Conservation (phyloP, 2,113 vertebrate genomes). For the Hyla sarda region DNA sequence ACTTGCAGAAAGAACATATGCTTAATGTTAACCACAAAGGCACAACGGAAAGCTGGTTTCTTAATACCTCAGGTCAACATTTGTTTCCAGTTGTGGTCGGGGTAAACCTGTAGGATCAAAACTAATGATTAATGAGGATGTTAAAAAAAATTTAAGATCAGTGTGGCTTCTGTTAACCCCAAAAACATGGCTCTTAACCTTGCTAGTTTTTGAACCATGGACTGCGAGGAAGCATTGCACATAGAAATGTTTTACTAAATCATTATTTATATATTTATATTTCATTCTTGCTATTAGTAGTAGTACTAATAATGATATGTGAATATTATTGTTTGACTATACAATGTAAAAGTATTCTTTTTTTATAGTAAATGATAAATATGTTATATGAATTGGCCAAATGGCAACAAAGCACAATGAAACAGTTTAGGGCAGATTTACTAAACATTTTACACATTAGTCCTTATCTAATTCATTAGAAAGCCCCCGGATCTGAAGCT, state of each 20-base stretch:
- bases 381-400: too few relatives aligned
- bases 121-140: conserved; percentile 61
- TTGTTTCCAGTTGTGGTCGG: conserved; percentile 60
- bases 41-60: conserved; percentile 52
- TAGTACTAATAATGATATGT: not conserved
- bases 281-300: not conserved
- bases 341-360: too few relatives aligned
- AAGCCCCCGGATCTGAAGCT: too few relatives aligned
- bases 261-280: not conserved
- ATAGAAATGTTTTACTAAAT: not conserved
- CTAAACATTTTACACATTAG: too few relatives aligned
- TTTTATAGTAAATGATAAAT: too few relatives aligned
- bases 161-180: conserved; percentile 62
- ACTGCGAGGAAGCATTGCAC: not conserved
- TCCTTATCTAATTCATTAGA: too few relatives aligned
- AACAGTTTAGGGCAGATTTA: too few relatives aligned
- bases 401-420: too few relatives aligned
- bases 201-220: conserved; percentile 8
- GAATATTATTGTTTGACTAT: not conserved
- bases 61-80: conserved; percentile 61
- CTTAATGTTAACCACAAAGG: conserved; percentile 65
- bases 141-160: conserved; percentile 60
- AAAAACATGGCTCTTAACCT: conserved; percentile 47
- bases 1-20: conserved; percentile 81
- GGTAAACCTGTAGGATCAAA: conserved; percentile 63